These are phyloP conservation scores for Trichomalopsis sarcophagae DNA, from an alignment of 1,140 invertebrate genomes.

Conservation along the genomic window DNA sequence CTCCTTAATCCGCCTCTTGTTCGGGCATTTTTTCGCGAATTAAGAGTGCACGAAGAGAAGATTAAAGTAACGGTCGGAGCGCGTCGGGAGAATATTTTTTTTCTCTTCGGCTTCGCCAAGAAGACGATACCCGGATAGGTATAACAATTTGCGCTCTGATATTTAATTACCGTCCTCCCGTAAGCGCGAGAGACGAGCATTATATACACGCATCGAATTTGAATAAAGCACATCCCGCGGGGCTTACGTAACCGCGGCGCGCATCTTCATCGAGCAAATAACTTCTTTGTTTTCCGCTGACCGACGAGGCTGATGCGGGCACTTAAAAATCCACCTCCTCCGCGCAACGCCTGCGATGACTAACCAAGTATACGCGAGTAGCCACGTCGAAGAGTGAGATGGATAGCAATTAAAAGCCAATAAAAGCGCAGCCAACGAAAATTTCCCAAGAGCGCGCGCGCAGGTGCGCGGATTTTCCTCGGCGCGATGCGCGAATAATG, in stretches of 20 bases:
- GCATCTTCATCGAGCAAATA: not conserved
- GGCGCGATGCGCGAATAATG: slow-evolving; percentile 6
- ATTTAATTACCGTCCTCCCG: not conserved
- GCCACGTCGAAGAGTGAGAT: not conserved
- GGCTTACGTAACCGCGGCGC: not conserved
- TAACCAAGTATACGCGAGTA: not conserved
- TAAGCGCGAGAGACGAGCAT: not conserved
- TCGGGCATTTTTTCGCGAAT: not conserved
- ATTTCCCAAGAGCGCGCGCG: not conserved
- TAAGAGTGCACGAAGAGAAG: not conserved
- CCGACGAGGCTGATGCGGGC: no score
- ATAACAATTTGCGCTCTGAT: not conserved
- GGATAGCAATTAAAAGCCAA: not conserved
- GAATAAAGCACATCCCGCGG: not conserved
- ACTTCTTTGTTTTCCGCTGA: not conserved
- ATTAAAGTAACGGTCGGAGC: not conserved
- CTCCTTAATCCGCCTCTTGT: not conserved
- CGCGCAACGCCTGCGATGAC: not conserved
- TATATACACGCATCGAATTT: not conserved
- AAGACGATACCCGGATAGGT: no score
- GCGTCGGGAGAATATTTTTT: no score
- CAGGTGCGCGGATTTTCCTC: not conserved
- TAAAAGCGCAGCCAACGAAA: slow-evolving; percentile 1
- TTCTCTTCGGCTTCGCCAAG: no score
- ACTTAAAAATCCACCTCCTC: not conserved